Conservation (phyloP, 2,797 vertebrate genomes). For the Pangasius djambal region DNA sequence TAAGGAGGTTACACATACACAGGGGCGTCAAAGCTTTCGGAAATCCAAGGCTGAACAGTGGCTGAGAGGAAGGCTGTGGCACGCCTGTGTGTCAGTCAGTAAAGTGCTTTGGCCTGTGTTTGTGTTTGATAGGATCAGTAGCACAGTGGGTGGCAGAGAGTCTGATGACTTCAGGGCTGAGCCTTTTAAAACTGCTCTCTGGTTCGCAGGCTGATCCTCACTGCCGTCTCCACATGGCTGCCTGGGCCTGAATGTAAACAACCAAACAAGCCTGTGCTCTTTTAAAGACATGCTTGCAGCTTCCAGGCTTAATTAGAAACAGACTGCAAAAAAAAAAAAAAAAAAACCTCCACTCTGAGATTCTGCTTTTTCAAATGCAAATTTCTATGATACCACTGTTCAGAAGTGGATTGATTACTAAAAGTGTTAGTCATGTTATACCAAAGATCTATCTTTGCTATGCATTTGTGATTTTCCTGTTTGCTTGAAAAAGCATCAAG, state of each 20-base stretch:
- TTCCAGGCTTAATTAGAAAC: conserved; percentile 55
- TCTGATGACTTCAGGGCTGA: conserved; percentile 50
- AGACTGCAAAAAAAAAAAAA: conserved; percentile 43
- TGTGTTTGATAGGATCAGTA: conserved; percentile 61
- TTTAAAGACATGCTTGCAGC: conserved; percentile 53
- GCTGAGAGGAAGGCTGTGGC: conserved; percentile 47
- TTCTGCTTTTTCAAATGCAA: background rate
- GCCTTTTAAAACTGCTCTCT: conserved; percentile 53
- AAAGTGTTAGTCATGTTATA: background rate
- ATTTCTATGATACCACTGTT: background rate
- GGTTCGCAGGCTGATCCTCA: conserved; percentile 48
- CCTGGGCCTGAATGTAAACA: conserved; percentile 57
- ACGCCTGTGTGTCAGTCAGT: conserved; percentile 55
- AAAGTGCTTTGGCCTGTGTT: conserved; percentile 61
- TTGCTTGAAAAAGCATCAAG: background rate
- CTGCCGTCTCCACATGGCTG: conserved; percentile 41
- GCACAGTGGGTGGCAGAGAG: conserved; percentile 58
- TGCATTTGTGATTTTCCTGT: background rate
- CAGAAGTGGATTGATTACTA: background rate
- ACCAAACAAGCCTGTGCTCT: conserved; percentile 53
- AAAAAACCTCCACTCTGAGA: conserved; percentile 1
- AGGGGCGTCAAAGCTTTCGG: conserved; percentile 17
- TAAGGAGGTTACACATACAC: background rate
- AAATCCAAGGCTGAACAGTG: conserved; percentile 39
- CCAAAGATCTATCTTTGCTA: background rate